Percentiles rank a stretch among this genome's conserved stretches.
Evolutionary conservation across 2,888 invertebrate species (phyloP).

Genomic region (Gryllus longicercus): DNA sequence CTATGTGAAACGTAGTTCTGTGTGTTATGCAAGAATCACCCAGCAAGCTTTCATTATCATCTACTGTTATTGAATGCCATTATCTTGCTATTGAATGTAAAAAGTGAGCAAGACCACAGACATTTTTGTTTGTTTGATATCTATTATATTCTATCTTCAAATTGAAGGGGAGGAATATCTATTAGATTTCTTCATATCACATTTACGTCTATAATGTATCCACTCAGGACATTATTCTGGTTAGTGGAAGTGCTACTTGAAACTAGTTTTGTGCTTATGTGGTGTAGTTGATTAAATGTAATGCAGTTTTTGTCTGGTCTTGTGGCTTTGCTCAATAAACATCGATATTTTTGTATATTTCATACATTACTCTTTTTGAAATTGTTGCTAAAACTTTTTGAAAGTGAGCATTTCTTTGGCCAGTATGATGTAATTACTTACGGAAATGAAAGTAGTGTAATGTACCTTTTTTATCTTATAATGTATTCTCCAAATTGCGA

Average conservation of each 20-base stretch:
- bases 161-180: neutral
- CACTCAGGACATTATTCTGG: neutral
- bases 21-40: neutral
- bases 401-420: neutral
- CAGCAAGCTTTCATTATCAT: too few species aligned
- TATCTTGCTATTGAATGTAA: neutral
- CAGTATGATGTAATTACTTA: neutral
- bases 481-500: neutral
- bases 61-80: neutral
- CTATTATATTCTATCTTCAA: neutral
- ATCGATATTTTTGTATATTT: conserved; percentile 5
- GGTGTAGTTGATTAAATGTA: neutral
- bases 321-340: conserved; percentile 10
- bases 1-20: neutral
- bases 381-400: neutral
- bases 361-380: neutral
- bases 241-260: neutral
- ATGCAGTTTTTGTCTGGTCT: neutral
- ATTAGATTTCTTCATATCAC: neutral
- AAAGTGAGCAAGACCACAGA: conserved; percentile 17
- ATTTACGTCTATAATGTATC: neutral
- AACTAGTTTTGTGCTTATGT: neutral
- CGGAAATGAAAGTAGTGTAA: neutral
- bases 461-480: neutral
- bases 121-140: neutral